Evolutionary conservation across 2,113 vertebrate genomes (phyloP).

Genomic region (Chrysemys picta): DNA sequence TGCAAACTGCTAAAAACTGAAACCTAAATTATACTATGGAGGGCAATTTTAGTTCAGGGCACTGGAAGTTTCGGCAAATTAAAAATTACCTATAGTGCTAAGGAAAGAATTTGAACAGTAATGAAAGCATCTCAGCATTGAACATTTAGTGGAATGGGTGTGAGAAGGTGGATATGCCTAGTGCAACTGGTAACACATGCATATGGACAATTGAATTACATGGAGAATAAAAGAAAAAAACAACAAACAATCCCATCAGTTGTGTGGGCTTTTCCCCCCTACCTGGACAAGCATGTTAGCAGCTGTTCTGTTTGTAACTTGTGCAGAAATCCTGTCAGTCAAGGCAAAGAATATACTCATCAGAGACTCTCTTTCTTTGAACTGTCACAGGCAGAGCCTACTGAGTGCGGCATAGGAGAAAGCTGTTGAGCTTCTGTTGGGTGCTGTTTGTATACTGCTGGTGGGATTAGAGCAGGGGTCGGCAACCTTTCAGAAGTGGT

Average conservation of each 20-base stretch:
- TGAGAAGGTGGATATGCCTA: neutral
- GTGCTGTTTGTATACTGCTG: neutral
- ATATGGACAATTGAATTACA: neutral
- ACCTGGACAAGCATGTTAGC: neutral
- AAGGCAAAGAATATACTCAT: neutral
- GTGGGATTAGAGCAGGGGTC: neutral
- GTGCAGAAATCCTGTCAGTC: neutral
- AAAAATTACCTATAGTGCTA: neutral
- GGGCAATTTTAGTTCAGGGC: neutral
- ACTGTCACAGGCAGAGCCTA: neutral
- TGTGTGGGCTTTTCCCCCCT: neutral
- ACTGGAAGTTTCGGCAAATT: neutral
- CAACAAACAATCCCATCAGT: neutral
- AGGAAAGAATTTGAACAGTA: neutral
- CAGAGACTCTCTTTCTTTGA: neutral
- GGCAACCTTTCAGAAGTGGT: no score
- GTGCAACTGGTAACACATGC: neutral
- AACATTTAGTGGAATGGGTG: neutral
- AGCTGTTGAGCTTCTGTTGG: neutral
- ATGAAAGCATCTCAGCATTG: neutral
- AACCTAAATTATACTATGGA: neutral
- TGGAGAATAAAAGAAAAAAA: neutral
- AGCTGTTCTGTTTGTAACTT: neutral
- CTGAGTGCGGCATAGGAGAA: neutral
- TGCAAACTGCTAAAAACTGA: neutral